A percentile compares a stretch with the other conserved stretches of the same genome.
Evolutionary conservation across 2,797 vertebrate genomes (phyloP).

Genomic region (Peromyscus eremicus): DNA sequence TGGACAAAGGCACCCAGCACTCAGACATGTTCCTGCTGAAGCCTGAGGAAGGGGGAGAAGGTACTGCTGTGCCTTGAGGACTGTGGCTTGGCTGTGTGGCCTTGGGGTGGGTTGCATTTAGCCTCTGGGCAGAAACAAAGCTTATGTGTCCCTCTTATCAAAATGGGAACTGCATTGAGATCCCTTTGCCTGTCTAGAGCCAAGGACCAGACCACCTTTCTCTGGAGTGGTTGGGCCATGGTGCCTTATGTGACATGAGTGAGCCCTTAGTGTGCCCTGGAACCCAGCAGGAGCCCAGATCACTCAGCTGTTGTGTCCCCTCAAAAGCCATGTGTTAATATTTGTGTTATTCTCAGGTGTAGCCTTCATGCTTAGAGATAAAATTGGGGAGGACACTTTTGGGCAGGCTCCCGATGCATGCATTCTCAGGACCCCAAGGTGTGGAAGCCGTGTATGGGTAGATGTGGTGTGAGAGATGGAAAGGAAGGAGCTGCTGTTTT

Average conservation of each 20-base stretch:
- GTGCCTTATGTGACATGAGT: not conserved
- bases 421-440: not conserved
- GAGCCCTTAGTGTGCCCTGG: not conserved
- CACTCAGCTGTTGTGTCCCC: not conserved
- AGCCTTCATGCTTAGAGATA: not conserved
- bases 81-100: not conserved
- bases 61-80: not conserved
- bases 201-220: not conserved
- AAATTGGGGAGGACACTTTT: not conserved
- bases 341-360: not conserved
- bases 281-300: not conserved
- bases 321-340: not conserved
- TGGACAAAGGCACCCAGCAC: constrained; percentile 96
- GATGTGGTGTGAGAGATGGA: too few relatives aligned
- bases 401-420: not conserved
- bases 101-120: not conserved
- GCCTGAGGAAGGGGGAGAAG: constrained; percentile 89
- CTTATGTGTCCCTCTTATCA: not conserved
- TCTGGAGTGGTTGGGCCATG: not conserved
- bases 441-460: not conserved
- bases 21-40: constrained; percentile 96
- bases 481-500: not conserved
- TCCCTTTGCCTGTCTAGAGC: not conserved
- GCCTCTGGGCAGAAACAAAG: not conserved
- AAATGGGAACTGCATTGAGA: not conserved